phyloP scores from a whole-genome alignment of 1,140 invertebrate species.

The Subanguina moxae region DNA sequence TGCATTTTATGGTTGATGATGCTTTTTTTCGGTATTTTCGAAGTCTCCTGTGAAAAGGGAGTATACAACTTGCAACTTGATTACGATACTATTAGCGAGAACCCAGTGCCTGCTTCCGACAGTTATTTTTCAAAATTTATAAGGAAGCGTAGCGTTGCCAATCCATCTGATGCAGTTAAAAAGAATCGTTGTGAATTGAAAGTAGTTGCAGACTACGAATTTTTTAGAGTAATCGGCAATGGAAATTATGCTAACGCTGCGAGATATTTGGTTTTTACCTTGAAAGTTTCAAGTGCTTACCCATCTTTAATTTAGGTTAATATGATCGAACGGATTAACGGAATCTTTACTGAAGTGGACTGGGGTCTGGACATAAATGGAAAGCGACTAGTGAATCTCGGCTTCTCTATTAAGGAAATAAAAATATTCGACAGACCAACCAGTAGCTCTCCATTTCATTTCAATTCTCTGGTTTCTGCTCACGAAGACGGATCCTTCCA shows the following conservation, averaged over 20 bases:
- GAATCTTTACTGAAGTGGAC: slow-evolving; percentile 39
- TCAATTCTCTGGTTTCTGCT: slow-evolving; percentile 25
- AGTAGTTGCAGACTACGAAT: slow-evolving; percentile 44
- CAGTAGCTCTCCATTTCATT: slow-evolving; percentile 11
- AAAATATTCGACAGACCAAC: slow-evolving; percentile 43
- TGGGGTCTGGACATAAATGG: slow-evolving; percentile 38
- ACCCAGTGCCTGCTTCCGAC: not conserved
- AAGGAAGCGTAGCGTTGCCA: not conserved
- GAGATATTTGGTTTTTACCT: slow-evolving; percentile 38
- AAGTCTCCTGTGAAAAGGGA: not conserved
- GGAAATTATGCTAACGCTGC: slow-evolving; percentile 47
- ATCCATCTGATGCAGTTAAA: slow-evolving; percentile 17
- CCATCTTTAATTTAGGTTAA: slow-evolving; percentile 32
- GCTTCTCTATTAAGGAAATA: slow-evolving; percentile 46
- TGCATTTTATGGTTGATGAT: not conserved
- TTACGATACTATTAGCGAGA: not conserved
- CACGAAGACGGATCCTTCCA: slow-evolving; percentile 15
- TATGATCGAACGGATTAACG: slow-evolving; percentile 45
- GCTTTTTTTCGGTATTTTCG: not conserved
- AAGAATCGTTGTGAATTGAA: slow-evolving; percentile 45
- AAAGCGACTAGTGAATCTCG: slow-evolving; percentile 37
- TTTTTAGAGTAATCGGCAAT: slow-evolving; percentile 40
- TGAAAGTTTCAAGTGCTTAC: slow-evolving; percentile 11
- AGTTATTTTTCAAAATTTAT: slow-evolving; percentile 14
- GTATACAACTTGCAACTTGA: not conserved